phyloP scores from a whole-genome alignment of 2,113 vertebrate genomes.

The Struthio camelus region DNA sequence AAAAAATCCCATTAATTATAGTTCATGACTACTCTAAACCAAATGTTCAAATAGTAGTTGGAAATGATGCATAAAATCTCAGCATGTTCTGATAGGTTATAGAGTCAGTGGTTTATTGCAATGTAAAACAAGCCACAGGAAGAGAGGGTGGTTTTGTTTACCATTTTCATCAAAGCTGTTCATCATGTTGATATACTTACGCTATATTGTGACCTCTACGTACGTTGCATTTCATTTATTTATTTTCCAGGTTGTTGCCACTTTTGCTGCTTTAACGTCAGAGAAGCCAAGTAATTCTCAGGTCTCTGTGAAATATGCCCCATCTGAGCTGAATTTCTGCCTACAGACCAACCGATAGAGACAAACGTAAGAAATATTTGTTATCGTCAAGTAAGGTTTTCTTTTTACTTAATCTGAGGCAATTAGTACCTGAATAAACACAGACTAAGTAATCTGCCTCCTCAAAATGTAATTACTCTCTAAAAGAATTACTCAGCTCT shows the following conservation, averaged over 20 bases:
- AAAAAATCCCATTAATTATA: slow-evolving; percentile 48
- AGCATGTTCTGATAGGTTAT: slow-evolving; percentile 67
- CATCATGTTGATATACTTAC: slow-evolving; percentile 42
- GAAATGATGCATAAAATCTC: slow-evolving; percentile 44
- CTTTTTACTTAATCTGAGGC: slow-evolving; percentile 44
- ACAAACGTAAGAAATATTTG: not conserved
- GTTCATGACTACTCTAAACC: slow-evolving; percentile 66
- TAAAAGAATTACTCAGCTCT: slow-evolving; percentile 1
- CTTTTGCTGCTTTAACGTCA: slow-evolving; percentile 12
- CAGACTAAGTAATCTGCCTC: slow-evolving; percentile 49
- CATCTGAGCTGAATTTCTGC: not conserved
- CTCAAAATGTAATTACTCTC: slow-evolving; percentile 47
- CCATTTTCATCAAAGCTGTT: slow-evolving; percentile 55
- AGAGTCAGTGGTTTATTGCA: slow-evolving; percentile 60
- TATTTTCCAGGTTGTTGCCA: slow-evolving; percentile 54
- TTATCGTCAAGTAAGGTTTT: not conserved
- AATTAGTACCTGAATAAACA: slow-evolving; percentile 65
- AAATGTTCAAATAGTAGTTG: slow-evolving; percentile 61
- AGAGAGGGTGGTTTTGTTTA: slow-evolving; percentile 58
- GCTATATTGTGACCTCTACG: slow-evolving; percentile 24
- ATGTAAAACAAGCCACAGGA: slow-evolving; percentile 63
- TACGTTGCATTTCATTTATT: slow-evolving; percentile 53
- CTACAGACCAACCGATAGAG: not conserved
- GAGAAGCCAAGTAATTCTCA: not conserved
- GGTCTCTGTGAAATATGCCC: not conserved